Percentiles rank a stretch among this genome's conserved stretches.
Evolutionary conservation across 2,888 invertebrate genomes (phyloP).

Genomic region (Dorcus parallelipipedus): DNA sequence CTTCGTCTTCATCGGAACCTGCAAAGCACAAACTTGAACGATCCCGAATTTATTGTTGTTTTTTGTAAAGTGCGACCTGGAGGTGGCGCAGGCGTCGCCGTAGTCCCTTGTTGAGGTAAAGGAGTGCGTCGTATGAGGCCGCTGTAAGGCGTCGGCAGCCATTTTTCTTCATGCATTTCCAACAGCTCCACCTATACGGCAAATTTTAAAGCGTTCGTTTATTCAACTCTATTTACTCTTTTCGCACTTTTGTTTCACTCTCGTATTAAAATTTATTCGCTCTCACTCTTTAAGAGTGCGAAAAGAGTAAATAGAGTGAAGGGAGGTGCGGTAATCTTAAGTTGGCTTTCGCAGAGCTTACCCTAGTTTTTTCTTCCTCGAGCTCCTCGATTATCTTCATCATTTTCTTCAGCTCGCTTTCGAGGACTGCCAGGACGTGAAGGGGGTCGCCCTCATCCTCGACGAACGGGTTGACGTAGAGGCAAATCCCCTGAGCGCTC

Average conservation of each 20-base stretch:
- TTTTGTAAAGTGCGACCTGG: constrained; percentile 17
- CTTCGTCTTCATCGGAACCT: constrained; percentile 75
- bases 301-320: too few relatives aligned
- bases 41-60: neutral
- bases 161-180: constrained; percentile 37
- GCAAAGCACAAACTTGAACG: neutral
- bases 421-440: constrained; percentile 11
- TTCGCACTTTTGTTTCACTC: too few relatives aligned
- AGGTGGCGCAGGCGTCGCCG: constrained; percentile 36
- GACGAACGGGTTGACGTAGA: constrained; percentile 22
- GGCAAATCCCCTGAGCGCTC: constrained; percentile 23
- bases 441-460: constrained; percentile 6
- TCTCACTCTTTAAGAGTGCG: too few relatives aligned
- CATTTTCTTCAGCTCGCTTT: constrained; percentile 15
- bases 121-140: constrained; percentile 43
- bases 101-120: constrained; percentile 38
- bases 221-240: too few relatives aligned
- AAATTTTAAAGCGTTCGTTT: neutral
- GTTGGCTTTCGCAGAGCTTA: neutral
- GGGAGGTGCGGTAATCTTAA: too few relatives aligned
- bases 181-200: constrained; percentile 13
- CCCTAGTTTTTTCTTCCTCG: constrained; percentile 7
- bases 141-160: constrained; percentile 44
- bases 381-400: constrained; percentile 8
- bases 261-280: too few relatives aligned